Evolutionary conservation across 2,113 vertebrate species (phyloP).

Genomic region (Malurus alboscapulatus): DNA sequence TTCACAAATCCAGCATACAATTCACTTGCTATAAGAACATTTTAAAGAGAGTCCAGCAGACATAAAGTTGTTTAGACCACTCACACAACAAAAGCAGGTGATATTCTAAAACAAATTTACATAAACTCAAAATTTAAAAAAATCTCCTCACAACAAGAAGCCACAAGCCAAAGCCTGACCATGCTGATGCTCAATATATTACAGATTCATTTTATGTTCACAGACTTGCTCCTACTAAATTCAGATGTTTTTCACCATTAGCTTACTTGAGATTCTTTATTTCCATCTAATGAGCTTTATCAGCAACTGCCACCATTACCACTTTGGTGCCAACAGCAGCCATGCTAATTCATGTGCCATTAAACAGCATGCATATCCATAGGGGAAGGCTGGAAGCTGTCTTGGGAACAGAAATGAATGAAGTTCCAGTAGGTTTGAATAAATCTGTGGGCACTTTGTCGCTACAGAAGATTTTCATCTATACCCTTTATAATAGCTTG

Average conservation of each 20-base stretch:
- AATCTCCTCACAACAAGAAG: not conserved
- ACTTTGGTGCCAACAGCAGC: not conserved
- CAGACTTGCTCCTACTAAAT: not conserved
- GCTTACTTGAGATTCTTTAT: not conserved
- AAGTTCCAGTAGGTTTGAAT: not conserved
- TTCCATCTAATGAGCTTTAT: constrained; percentile 13
- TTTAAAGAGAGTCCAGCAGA: not conserved
- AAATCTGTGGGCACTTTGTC: not conserved
- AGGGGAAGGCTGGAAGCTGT: not conserved
- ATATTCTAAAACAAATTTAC: not conserved
- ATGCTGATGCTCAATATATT: not conserved
- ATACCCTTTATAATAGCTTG: not conserved
- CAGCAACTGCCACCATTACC: not conserved
- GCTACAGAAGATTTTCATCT: not conserved
- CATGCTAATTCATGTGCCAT: not conserved
- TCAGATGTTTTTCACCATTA: not conserved
- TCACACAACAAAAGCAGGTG: not conserved
- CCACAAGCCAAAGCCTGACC: not conserved
- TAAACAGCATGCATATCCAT: constrained; percentile 3
- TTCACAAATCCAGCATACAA: not conserved
- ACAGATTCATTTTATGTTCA: not conserved
- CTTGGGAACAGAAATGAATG: not conserved
- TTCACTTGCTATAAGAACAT: not conserved
- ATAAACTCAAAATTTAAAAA: not conserved
- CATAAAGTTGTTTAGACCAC: not conserved